Conservation (phyloP, 1,140 invertebrate genomes). For the Anagrus nilaparvatae region DNA sequence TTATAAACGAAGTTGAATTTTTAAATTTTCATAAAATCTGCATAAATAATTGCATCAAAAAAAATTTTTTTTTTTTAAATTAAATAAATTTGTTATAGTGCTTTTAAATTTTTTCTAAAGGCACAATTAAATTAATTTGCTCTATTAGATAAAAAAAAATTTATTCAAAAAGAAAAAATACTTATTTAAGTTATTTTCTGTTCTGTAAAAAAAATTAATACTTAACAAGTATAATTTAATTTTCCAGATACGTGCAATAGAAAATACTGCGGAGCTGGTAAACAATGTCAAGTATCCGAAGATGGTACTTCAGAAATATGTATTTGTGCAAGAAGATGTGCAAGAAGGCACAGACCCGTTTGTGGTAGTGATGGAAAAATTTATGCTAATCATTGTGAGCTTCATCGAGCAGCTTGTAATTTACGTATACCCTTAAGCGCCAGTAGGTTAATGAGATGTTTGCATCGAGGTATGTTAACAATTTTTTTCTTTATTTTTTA, state of each 20-base stretch:
- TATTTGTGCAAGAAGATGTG: constrained; percentile 52
- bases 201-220: too few species aligned
- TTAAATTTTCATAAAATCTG: too few species aligned
- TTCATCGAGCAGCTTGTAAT: constrained; percentile 60
- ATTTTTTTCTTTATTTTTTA: neutral
- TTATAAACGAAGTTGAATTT: too few species aligned
- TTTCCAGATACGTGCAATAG: constrained; percentile 52
- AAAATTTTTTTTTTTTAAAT: too few species aligned
- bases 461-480: constrained; percentile 35
- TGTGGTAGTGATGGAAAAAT: constrained; percentile 65
- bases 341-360: constrained; percentile 46
- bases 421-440: constrained; percentile 48
- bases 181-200: too few species aligned
- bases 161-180: too few species aligned
- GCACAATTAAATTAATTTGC: too few species aligned
- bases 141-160: too few species aligned
- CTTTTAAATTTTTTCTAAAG: too few species aligned
- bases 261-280: constrained; percentile 57
- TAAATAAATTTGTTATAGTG: too few species aligned
- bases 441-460: constrained; percentile 42
- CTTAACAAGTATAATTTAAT: too few species aligned
- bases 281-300: constrained; percentile 49
- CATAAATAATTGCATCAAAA: too few species aligned
- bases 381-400: constrained; percentile 67
- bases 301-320: constrained; percentile 47